These are phyloP conservation scores for Alentia gelatinosa DNA, from an alignment of 2,888 invertebrate species.

Conservation along the genomic window DNA sequence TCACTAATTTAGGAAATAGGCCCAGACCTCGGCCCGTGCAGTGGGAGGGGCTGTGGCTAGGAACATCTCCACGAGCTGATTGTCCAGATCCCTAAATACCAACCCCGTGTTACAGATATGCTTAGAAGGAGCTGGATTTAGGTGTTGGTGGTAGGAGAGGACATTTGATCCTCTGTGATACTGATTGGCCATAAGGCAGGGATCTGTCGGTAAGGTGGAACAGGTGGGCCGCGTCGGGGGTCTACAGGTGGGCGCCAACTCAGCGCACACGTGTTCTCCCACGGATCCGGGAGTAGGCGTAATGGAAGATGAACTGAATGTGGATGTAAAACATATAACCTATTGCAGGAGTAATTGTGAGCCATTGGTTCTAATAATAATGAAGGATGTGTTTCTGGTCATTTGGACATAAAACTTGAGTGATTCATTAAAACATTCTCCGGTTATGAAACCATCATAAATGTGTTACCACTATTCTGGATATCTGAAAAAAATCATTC, in stretches of 20 bases:
- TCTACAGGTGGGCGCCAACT: neutral
- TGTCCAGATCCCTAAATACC: neutral
- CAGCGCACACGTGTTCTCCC: neutral
- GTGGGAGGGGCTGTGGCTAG: neutral
- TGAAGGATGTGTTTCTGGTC: too few species aligned
- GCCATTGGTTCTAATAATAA: too few species aligned
- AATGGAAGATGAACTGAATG: too few species aligned
- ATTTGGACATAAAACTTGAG: too few species aligned
- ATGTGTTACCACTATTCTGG: too few species aligned
- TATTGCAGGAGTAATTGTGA: too few species aligned
- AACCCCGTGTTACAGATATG: neutral
- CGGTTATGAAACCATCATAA: too few species aligned
- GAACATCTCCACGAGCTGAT: neutral
- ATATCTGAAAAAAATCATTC: too few species aligned
- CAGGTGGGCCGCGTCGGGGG: neutral
- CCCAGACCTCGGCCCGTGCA: slow-evolving; percentile 1
- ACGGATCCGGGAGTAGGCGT: too few species aligned
- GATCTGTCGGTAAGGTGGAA: neutral
- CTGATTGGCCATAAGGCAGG: neutral
- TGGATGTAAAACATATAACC: too few species aligned
- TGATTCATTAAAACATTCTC: too few species aligned
- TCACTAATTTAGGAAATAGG: too few species aligned
- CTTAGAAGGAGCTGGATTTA: neutral
- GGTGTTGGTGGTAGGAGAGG: neutral
- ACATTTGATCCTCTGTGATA: neutral